Conservation (phyloP, 1,140 invertebrate genomes). For the Phymastichus coffea region DNA sequence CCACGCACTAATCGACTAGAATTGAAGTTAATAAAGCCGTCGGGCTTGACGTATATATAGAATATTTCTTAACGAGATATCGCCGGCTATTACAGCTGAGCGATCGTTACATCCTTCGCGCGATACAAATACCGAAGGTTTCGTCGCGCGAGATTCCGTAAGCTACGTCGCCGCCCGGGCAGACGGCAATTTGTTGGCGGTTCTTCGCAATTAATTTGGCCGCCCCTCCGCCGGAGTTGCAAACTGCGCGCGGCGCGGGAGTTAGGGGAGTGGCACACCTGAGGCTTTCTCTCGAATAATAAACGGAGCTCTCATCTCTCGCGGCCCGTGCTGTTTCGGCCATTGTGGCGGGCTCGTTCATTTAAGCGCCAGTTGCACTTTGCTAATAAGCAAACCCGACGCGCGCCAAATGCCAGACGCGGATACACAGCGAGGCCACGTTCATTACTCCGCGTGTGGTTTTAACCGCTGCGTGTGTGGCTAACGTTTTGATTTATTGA, state of each 20-base stretch:
- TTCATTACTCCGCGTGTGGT: too few relatives aligned
- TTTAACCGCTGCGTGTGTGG: not conserved
- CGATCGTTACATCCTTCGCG: too few relatives aligned
- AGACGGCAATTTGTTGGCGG: not conserved
- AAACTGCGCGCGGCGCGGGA: not conserved
- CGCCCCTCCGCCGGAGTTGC: not conserved
- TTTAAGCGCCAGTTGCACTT: conserved; percentile 20
- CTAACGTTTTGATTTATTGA: conserved; percentile 8
- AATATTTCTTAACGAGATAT: too few relatives aligned
- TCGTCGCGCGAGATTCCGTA: too few relatives aligned
- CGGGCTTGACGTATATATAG: too few relatives aligned
- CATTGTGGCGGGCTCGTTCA: not conserved
- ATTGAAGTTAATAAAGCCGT: too few relatives aligned
- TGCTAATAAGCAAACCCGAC: conserved; percentile 22
- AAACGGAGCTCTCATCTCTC: conserved; percentile 15
- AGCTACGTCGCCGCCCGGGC: too few relatives aligned
- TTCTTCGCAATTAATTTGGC: not conserved
- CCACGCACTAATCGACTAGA: too few relatives aligned
- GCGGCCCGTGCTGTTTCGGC: not conserved
- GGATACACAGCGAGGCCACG: too few relatives aligned
- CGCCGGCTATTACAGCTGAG: too few relatives aligned
- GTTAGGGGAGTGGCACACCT: not conserved
- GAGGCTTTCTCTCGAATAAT: conserved; percentile 2
- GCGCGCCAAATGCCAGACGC: too few relatives aligned
- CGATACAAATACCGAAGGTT: too few relatives aligned